phyloP scores from a whole-genome alignment of 1,140 invertebrate species.

The Drosophila prosaltans region DNA sequence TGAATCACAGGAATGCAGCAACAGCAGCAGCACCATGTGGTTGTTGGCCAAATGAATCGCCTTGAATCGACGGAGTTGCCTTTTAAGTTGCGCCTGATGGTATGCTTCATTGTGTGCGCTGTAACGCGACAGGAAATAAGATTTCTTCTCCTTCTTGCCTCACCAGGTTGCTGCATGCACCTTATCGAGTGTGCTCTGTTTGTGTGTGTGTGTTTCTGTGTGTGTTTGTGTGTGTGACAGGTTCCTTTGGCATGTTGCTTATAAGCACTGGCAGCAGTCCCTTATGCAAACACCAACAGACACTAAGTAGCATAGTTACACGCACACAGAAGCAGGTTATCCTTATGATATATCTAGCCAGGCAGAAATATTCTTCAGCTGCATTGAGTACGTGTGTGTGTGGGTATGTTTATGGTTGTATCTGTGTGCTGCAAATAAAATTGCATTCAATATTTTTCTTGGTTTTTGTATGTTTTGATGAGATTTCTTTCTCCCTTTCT shows the following conservation, averaged over 20 bases:
- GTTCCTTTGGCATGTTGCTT: constrained; percentile 14
- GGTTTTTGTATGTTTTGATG: constrained; percentile 59
- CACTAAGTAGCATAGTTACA: constrained; percentile 75
- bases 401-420: background rate
- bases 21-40: constrained; percentile 31
- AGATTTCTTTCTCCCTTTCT: constrained; percentile 52
- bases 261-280: constrained; percentile 35
- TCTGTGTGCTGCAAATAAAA: constrained; percentile 68
- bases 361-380: constrained; percentile 39
- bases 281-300: constrained; percentile 64
- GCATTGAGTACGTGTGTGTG: background rate
- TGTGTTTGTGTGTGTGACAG: constrained; percentile 31
- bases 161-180: constrained; percentile 8
- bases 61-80: constrained; percentile 21
- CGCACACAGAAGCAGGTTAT: constrained; percentile 33
- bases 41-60: constrained; percentile 18
- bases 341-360: constrained; percentile 62
- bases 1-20: constrained; percentile 6
- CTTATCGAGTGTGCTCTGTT: constrained; percentile 4
- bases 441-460: constrained; percentile 77
- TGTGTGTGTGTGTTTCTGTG: constrained; percentile 28
- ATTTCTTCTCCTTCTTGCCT: constrained; percentile 20
- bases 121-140: constrained; percentile 40
- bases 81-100: constrained; percentile 47
- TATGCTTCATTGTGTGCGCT: constrained; percentile 31